phyloP scores from a whole-genome alignment of 2,113 vertebrate species.

The Phalacrocorax aristotelis region DNA sequence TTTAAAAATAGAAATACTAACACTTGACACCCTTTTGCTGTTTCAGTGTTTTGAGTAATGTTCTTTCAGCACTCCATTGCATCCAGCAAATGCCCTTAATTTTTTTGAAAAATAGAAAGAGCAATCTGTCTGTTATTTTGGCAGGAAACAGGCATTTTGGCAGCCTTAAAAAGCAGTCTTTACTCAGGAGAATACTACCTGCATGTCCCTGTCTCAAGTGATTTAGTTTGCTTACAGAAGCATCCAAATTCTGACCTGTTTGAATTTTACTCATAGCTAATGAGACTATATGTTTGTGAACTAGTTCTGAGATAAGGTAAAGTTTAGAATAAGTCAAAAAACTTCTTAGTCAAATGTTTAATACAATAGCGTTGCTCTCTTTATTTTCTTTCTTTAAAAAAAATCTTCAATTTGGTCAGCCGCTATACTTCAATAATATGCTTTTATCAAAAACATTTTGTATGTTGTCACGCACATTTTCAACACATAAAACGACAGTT shows the following conservation, averaged over 20 bases:
- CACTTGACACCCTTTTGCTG: not conserved
- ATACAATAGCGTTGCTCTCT: not conserved
- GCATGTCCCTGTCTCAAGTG: not conserved
- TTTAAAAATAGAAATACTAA: not conserved
- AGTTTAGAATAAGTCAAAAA: not conserved
- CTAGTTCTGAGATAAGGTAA: not conserved
- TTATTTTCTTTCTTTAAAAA: not conserved
- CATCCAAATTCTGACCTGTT: not conserved
- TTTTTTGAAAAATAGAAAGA: not conserved
- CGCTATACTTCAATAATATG: not conserved
- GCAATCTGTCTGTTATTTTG: not conserved
- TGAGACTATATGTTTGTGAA: not conserved
- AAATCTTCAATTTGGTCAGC: not conserved
- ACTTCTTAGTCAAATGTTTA: not conserved
- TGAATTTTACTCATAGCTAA: not conserved
- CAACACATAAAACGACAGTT: not conserved
- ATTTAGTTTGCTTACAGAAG: not conserved
- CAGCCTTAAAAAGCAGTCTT: not conserved
- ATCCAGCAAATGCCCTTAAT: fast-evolving
- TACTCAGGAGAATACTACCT: not conserved
- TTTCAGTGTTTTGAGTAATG: not conserved
- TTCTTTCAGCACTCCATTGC: not conserved
- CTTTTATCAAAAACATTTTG: not conserved
- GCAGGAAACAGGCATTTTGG: not conserved
- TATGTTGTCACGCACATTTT: not conserved